phyloP scores from a whole-genome alignment of 2,888 invertebrate genomes.

The Cremastobaeus sp. region DNA sequence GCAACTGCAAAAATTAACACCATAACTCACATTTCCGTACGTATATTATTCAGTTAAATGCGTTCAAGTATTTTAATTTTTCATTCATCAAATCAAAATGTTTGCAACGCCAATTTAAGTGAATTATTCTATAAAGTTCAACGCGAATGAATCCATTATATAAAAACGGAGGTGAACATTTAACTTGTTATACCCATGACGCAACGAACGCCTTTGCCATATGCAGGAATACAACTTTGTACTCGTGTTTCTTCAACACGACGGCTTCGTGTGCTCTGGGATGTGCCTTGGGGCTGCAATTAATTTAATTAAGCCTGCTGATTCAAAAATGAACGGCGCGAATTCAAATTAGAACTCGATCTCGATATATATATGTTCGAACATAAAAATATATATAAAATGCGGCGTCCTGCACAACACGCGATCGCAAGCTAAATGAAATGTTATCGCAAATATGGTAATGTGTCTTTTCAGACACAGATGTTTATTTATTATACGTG shows the following conservation, averaged over 20 bases:
- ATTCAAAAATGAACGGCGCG: constrained; percentile 50
- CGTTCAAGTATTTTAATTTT: too few relatives aligned
- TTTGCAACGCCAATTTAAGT: too few relatives aligned
- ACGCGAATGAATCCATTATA: too few relatives aligned
- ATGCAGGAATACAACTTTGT: too few relatives aligned
- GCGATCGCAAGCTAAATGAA: constrained; percentile 42
- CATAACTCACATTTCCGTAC: too few relatives aligned
- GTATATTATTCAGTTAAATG: too few relatives aligned
- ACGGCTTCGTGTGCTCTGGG: constrained; percentile 8
- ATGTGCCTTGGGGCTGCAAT: constrained; percentile 48
- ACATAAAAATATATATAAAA: constrained; percentile 28
- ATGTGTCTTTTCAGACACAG: constrained; percentile 16
- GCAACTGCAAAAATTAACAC: neutral
- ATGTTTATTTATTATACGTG: constrained; percentile 31
- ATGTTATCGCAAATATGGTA: constrained; percentile 44
- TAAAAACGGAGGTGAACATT: too few relatives aligned
- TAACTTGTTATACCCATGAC: too few relatives aligned
- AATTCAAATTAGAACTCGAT: constrained; percentile 48
- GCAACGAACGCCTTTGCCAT: too few relatives aligned
- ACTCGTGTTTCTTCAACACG: constrained; percentile 13
- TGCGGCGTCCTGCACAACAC: constrained; percentile 35
- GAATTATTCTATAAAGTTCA: too few relatives aligned
- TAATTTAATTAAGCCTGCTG: constrained; percentile 53
- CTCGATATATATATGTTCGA: too few relatives aligned
- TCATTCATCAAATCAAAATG: too few relatives aligned